Percentiles rank a stretch among this genome's conserved stretches.
These are phyloP conservation scores for Girardia tigrina DNA, from an alignment of 2,888 invertebrate genomes.

Conservation along the genomic window DNA sequence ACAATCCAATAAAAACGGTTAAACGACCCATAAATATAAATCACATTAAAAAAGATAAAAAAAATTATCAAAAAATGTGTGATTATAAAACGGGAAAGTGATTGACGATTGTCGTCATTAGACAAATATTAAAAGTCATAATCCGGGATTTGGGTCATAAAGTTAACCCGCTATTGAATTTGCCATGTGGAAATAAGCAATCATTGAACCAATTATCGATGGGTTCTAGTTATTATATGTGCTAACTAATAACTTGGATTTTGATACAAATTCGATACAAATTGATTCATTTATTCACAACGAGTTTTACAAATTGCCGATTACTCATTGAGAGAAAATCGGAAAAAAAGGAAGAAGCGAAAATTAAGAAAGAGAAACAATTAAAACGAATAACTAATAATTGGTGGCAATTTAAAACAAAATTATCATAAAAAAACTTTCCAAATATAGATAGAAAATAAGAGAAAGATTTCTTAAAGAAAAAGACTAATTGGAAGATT, in stretches of 20 bases:
- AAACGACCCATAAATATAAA: neutral
- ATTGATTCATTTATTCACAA: conserved; percentile 15
- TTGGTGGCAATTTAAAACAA: no score
- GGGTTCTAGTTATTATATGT: conserved; percentile 1
- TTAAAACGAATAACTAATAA: no score
- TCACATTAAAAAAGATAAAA: neutral
- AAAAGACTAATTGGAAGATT: no score
- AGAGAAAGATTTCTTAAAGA: no score
- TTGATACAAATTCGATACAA: conserved; percentile 15
- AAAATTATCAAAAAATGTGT: neutral
- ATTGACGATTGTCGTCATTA: conserved; percentile 23
- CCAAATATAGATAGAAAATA: no score
- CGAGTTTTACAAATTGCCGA: no score
- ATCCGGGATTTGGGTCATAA: conserved; percentile 7
- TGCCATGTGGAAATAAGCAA: conserved; percentile 23
- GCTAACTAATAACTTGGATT: conserved; percentile 9
- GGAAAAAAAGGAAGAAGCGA: no score
- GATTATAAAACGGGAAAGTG: neutral
- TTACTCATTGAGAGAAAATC: no score
- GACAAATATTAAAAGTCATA: conserved; percentile 14
- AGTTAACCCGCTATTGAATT: conserved; percentile 20
- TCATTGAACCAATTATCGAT: conserved; percentile 18
- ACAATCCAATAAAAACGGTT: no score
- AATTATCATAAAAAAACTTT: no score
- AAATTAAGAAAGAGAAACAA: no score